phyloP scores from a whole-genome alignment of 2,113 vertebrate species.

The Anguilla japonica region DNA sequence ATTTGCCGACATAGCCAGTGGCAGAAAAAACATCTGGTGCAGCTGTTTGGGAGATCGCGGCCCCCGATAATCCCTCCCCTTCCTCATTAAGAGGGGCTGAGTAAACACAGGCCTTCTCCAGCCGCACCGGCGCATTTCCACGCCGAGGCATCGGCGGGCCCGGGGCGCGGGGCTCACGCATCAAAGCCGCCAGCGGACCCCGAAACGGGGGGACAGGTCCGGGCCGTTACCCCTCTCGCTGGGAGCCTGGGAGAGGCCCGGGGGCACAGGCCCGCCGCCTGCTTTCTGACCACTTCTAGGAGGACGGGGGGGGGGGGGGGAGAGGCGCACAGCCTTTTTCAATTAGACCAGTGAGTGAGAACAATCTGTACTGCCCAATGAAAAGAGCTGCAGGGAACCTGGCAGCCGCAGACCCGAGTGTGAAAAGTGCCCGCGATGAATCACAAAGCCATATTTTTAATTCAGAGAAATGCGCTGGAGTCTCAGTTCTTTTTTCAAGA shows the following conservation, averaged over 20 bases:
- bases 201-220: constrained; percentile 59
- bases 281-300: constrained; percentile 28
- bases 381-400: not conserved
- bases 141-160: constrained; percentile 70
- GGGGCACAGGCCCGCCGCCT: constrained; percentile 62
- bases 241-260: constrained; percentile 53
- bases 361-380: not conserved
- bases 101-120: constrained; percentile 80
- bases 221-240: constrained; percentile 67
- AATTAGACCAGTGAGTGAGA: not conserved
- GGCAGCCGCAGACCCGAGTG: not conserved
- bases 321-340: not conserved
- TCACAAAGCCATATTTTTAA: not conserved
- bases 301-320: not conserved
- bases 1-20: constrained; percentile 63
- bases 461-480: not conserved
- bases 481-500: too few species aligned
- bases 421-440: not conserved
- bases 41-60: constrained; percentile 70
- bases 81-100: constrained; percentile 79
- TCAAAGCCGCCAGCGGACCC: constrained; percentile 66
- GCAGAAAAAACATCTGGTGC: constrained; percentile 74
- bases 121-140: constrained; percentile 81
- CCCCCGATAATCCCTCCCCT: constrained; percentile 75
- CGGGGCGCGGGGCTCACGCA: constrained; percentile 63